phyloP scores from a whole-genome alignment of 2,113 vertebrate species.

The Mixornis gularis region DNA sequence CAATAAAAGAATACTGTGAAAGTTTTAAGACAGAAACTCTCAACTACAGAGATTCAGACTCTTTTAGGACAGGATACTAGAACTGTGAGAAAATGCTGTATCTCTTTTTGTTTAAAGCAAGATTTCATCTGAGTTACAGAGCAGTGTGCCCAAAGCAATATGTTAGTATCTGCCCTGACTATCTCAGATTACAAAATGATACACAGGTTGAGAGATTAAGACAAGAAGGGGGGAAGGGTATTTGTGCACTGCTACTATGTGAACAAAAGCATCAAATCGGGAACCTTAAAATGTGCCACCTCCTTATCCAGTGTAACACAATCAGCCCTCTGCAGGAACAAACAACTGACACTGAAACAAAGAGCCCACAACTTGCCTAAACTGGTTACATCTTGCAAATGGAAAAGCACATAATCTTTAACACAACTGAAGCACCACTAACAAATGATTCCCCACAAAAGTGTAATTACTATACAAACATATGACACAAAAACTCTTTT shows the following conservation, averaged over 20 bases:
- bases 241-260: not conserved
- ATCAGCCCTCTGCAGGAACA: not conserved
- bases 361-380: not conserved
- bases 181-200: slow-evolving; percentile 21
- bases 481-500: not conserved
- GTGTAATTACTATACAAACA: not conserved
- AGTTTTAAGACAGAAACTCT: not conserved
- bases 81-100: slow-evolving; percentile 23
- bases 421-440: not conserved
- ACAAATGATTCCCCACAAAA: not conserved
- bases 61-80: not conserved
- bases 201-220: not conserved
- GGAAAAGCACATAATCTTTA: not conserved
- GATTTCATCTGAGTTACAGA: not conserved
- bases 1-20: not conserved
- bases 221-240: not conserved
- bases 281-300: not conserved
- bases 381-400: not conserved
- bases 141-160: not conserved
- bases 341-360: not conserved
- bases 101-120: slow-evolving; percentile 8
- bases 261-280: not conserved
- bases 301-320: not conserved
- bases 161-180: not conserved
- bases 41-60: not conserved